Base-by-base conservation (phyloP, 2,888 invertebrate genomes). In the Cosmia pyralina region DNA sequence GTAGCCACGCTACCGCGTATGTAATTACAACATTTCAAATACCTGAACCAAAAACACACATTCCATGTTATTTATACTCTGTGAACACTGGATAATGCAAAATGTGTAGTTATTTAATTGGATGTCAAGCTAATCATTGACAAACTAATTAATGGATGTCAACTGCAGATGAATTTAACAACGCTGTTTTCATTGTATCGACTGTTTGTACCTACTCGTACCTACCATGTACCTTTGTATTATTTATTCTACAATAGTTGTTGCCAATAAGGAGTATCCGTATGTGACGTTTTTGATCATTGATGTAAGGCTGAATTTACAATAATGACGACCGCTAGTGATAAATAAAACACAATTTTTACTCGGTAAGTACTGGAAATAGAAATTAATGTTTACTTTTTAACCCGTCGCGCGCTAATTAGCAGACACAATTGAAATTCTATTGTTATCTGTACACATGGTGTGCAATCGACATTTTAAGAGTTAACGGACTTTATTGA, bases 71-170 rank as follows among this genome's bases (percentile, higher is more conserved):
- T 70, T 67, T 52, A 62, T 46, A 46, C 28, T 72, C 53, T 55
- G 48, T 60, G 46, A 52, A 66, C 48, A 64, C 22, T 53, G 59
- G 59, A 73, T 70, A 81, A 79, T 73, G 38, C 79, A 60, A 72
- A 81, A 72, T 68, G 53, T 64, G 53, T 71, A 68, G 69, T 79
- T 78, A 73, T 82, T 81, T 77, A 82, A 82, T 79, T 79, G 69
- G 69, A 70, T 79, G 79, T 69, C 57, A 50, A 53, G 59, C 79
- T 81, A 82, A 79, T 81, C 73, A 72, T 70, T 79, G 73, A 58
- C 69, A 65, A 64, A 70, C 67, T 68, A 82, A 82, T 82, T 82
- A 81, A 67, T 73, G 28, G 67, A 82, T 65, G 73, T 79, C 81
- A 73, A 79, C 50, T 59, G 57, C 81, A 73, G 64, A 69, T 72